phyloP scores from a whole-genome alignment of 2,113 vertebrate species.

The Thamnophis sirtalis region DNA sequence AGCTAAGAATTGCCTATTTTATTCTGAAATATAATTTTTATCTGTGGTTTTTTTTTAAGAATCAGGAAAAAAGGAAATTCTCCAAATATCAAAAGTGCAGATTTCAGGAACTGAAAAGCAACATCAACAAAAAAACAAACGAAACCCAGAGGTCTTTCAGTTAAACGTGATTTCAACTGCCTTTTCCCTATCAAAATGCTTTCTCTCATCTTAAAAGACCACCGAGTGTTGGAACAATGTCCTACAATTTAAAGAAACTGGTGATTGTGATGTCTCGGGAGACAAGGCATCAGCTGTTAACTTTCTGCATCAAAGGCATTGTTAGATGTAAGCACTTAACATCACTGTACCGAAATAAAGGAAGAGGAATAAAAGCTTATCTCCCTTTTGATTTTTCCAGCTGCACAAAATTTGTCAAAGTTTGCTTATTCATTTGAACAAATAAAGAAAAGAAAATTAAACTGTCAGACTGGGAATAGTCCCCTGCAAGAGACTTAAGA shows the following conservation, averaged over 20 bases:
- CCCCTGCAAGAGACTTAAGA: not conserved
- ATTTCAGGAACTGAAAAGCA: conserved; percentile 15
- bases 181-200: not conserved
- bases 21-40: not conserved
- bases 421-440: conserved; percentile 14
- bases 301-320: conserved; percentile 9
- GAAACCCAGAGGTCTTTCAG: conserved; percentile 1
- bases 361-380: not conserved
- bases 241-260: fast-evolving
- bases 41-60: not conserved
- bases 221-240: not conserved
- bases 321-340: conserved; percentile 9
- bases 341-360: conserved; percentile 15
- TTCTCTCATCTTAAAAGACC: not conserved
- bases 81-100: not conserved
- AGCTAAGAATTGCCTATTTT: not conserved
- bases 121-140: not conserved
- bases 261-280: not conserved
- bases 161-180: not conserved
- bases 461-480: not conserved
- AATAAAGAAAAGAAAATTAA: conserved; percentile 25
- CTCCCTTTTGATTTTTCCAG: conserved; percentile 12
- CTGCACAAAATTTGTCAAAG: conserved; percentile 16
- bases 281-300: not conserved
- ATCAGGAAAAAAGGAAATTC: not conserved